These are phyloP conservation scores for Psilanteris sp. DNA, from an alignment of 1,140 invertebrate species.

Conservation along the genomic window DNA sequence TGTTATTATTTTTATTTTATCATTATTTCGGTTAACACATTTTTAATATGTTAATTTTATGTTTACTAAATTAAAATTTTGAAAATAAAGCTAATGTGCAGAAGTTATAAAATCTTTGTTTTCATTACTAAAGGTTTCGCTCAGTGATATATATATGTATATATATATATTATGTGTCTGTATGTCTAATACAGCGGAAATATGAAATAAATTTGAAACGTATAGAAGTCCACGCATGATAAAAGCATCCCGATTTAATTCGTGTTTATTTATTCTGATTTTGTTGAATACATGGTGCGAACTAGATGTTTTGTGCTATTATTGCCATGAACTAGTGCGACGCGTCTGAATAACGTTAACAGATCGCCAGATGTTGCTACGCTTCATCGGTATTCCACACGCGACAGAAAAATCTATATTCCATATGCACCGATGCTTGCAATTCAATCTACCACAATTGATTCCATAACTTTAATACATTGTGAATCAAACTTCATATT, in stretches of 20 bases:
- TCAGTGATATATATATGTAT: no score
- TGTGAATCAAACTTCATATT: slow-evolving; percentile 66
- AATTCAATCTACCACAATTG: slow-evolving; percentile 64
- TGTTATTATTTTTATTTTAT: no score
- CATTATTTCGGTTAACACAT: no score
- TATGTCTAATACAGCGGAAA: no score
- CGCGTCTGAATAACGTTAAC: slow-evolving; percentile 72
- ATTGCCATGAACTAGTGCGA: slow-evolving; percentile 63
- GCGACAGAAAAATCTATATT: slow-evolving; percentile 73
- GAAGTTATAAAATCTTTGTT: no score
- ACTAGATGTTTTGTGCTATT: slow-evolving; percentile 62
- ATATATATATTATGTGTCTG: no score
- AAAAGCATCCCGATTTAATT: slow-evolving; percentile 77
- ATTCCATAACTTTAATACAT: slow-evolving; percentile 66
- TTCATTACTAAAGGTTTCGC: no score
- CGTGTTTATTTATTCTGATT: slow-evolving; percentile 77
- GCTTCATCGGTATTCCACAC: slow-evolving; percentile 70
- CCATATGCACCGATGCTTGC: slow-evolving; percentile 65
- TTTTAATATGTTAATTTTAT: no score
- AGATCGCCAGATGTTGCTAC: slow-evolving; percentile 77
- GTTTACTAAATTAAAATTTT: no score
- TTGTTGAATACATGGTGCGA: slow-evolving; percentile 66
- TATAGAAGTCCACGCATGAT: slow-evolving; percentile 9
- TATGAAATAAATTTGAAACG: slow-evolving; percentile 23
- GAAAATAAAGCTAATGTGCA: no score